Evolutionary conservation across 2,797 vertebrate genomes (phyloP).

Genomic region (Chromobotia macracanthus): DNA sequence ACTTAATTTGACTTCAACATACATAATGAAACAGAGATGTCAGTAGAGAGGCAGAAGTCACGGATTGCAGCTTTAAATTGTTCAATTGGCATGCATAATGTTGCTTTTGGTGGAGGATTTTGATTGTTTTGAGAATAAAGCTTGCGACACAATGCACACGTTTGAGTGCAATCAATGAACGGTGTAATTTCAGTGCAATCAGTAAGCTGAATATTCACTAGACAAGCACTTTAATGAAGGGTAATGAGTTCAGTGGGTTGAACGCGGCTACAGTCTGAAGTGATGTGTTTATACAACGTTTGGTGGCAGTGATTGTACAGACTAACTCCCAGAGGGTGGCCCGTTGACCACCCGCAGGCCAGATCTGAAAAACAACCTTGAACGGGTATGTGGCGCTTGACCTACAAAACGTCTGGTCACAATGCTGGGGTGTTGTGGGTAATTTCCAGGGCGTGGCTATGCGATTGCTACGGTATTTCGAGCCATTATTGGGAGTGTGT

Average conservation of each 20-base stretch:
- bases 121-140: constrained; percentile 38
- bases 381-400: background rate
- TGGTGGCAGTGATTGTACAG: constrained; percentile 6
- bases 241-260: constrained; percentile 9
- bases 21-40: no score
- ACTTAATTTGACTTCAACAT: no score
- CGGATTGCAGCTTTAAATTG: background rate
- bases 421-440: background rate
- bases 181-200: constrained; percentile 26
- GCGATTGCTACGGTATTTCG: background rate
- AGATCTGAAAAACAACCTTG: background rate
- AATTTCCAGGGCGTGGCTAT: background rate
- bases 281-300: background rate
- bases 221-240: constrained; percentile 39
- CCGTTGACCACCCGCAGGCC: background rate
- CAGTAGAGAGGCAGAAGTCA: no score
- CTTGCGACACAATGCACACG: constrained; percentile 10
- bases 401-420: background rate
- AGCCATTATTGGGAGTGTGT: background rate
- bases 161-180: constrained; percentile 19
- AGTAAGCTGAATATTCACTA: background rate
- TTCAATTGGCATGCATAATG: background rate
- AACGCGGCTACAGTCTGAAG: background rate
- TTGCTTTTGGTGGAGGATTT: background rate
- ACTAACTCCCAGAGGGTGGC: background rate